Conservation (phyloP, 2,888 invertebrate genomes). For the Aleiodes leptofemur region DNA sequence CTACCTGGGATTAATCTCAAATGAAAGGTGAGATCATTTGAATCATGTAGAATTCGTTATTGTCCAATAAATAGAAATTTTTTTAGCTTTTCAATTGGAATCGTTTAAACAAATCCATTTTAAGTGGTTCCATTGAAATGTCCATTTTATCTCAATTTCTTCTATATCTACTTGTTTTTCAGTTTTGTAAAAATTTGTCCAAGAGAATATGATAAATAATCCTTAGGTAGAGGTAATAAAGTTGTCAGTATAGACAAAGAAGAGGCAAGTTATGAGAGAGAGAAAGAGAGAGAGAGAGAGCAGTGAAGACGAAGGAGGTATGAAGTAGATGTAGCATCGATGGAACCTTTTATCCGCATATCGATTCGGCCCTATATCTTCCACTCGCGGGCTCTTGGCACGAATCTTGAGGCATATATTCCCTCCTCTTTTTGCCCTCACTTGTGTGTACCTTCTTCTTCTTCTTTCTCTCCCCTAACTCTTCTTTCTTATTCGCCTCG, state of each 20-base stretch:
- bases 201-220: conserved; percentile 26
- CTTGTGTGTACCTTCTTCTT: not conserved
- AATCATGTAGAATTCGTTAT: no score
- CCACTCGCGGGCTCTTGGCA: conserved; percentile 36
- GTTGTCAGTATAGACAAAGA: conserved; percentile 30
- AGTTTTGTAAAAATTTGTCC: not conserved
- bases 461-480: conserved; percentile 2
- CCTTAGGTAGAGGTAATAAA: conserved; percentile 25
- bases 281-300: not conserved
- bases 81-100: no score
- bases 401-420: conserved; percentile 34
- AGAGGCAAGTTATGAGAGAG: conserved; percentile 6
- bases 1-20: no score
- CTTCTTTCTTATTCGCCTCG: not conserved
- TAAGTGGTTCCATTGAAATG: no score
- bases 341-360: conserved; percentile 40
- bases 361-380: conserved; percentile 40
- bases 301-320: not conserved
- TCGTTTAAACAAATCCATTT: no score
- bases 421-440: not conserved
- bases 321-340: conserved; percentile 31
- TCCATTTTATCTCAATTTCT: no score
- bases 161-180: not conserved
- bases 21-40: no score
- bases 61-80: no score